These are phyloP conservation scores for Andrena fulva DNA, from an alignment of 2,888 invertebrate genomes.

Conservation along the genomic window DNA sequence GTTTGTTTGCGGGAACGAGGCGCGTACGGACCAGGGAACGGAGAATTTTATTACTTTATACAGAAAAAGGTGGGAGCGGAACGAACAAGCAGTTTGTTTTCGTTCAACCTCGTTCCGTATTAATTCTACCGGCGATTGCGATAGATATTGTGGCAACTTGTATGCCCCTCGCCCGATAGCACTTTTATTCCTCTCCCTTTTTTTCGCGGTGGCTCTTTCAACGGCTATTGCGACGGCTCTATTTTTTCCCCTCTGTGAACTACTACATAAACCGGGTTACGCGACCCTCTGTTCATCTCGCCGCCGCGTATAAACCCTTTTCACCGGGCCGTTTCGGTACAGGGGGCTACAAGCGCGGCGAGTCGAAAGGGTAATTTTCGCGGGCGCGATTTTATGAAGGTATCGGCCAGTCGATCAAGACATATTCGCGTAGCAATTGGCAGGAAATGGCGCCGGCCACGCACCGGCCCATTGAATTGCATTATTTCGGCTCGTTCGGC, in stretches of 20 bases:
- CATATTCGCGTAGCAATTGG: constrained; percentile 15
- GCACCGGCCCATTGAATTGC: not conserved
- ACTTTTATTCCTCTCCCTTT: not conserved
- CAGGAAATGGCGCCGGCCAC: not conserved
- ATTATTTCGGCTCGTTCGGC: constrained; percentile 7
- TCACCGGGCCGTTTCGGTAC: constrained; percentile 27
- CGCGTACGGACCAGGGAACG: not conserved
- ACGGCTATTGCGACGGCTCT: constrained; percentile 1
- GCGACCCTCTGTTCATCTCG: constrained; percentile 20
- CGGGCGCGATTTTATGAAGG: constrained; percentile 38
- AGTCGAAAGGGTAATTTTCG: constrained; percentile 55
- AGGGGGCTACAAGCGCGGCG: constrained; percentile 7
- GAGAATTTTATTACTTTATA: not conserved
- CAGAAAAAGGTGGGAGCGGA: not conserved
- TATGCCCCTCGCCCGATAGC: not conserved
- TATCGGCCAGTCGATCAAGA: constrained; percentile 29
- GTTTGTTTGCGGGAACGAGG: constrained; percentile 33
- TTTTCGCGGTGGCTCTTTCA: not conserved
- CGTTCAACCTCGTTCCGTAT: not conserved
- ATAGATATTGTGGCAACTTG: constrained; percentile 13
- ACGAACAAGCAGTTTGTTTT: not conserved
- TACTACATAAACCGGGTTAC: constrained; percentile 50
- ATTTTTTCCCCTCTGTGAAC: not conserved
- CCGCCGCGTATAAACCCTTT: constrained; percentile 49
- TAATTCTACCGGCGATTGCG: not conserved